Percentiles rank a stretch among this genome's conserved stretches.
Conservation (phyloP, 2,113 vertebrate genomes). For the Triplophysa tibetana region DNA sequence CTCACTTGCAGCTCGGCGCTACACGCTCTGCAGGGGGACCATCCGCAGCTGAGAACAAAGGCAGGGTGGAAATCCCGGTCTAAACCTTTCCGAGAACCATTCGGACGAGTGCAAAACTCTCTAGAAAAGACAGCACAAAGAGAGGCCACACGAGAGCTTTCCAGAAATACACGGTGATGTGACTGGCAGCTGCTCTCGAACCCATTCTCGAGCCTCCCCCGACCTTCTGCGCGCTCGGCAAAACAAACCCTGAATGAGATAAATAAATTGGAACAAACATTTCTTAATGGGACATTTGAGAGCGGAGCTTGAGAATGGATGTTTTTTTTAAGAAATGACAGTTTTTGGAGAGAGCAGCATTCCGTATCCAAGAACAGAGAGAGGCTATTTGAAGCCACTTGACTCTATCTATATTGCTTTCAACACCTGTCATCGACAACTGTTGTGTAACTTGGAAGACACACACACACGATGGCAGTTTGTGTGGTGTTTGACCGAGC, state of each 20-base stretch:
- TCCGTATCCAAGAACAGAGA: constrained; percentile 74
- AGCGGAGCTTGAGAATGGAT: constrained; percentile 6
- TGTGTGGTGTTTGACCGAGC: constrained; percentile 72
- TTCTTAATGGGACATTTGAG: constrained; percentile 21
- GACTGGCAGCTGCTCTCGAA: constrained; percentile 49
- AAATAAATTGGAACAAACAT: constrained; percentile 19
- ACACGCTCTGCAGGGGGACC: constrained; percentile 84
- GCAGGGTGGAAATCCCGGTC: constrained; percentile 42
- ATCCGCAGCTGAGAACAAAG: constrained; percentile 85
- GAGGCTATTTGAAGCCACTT: constrained; percentile 81
- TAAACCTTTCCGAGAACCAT: constrained; percentile 28
- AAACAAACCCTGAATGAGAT: constrained; percentile 47
- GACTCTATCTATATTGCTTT: constrained; percentile 76
- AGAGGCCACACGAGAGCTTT: constrained; percentile 25
- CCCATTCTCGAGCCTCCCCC: neutral
- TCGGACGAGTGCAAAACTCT: constrained; percentile 50
- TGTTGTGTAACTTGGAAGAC: constrained; percentile 82
- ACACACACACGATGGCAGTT: constrained; percentile 70
- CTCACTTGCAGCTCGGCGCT: constrained; percentile 95
- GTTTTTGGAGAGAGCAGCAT: constrained; percentile 46
- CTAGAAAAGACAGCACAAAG: constrained; percentile 19
- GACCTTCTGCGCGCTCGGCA: constrained; percentile 26
- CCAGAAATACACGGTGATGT: constrained; percentile 47
- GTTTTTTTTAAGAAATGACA: constrained; percentile 35
- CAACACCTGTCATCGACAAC: constrained; percentile 93